phyloP scores from a whole-genome alignment of 2,888 invertebrate species.

The Megamerina dolium region DNA sequence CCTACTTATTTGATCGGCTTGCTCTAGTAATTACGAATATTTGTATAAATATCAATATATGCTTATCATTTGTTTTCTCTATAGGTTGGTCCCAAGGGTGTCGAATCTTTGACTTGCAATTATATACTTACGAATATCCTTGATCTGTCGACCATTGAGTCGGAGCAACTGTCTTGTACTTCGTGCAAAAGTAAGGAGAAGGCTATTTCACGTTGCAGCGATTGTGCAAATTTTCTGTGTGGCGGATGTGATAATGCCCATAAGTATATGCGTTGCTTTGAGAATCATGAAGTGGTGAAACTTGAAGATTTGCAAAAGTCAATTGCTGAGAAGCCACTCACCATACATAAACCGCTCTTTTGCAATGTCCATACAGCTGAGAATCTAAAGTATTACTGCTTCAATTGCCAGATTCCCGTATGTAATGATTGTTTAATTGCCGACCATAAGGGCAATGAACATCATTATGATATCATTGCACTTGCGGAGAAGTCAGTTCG shows the following conservation, averaged over 20 bases:
- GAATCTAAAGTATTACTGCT: slow-evolving; percentile 81
- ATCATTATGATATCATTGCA: slow-evolving; percentile 75
- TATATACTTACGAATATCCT: slow-evolving; percentile 80
- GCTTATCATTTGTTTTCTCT: too few species aligned
- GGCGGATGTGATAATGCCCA: slow-evolving; percentile 92
- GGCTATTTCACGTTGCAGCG: slow-evolving; percentile 88
- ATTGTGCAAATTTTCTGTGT: slow-evolving; percentile 91
- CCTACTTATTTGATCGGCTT: too few species aligned
- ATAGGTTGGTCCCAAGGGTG: slow-evolving; percentile 68
- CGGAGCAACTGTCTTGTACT: slow-evolving; percentile 70
- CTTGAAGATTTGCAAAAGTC: slow-evolving; percentile 79
- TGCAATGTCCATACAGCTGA: slow-evolving; percentile 77
- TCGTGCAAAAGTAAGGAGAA: slow-evolving; percentile 94
- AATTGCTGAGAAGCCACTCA: slow-evolving; percentile 59
- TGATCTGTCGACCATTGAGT: slow-evolving; percentile 73
- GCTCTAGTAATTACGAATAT: too few species aligned
- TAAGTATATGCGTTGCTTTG: slow-evolving; percentile 94
- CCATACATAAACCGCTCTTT: slow-evolving; percentile 83
- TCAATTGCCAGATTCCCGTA: slow-evolving; percentile 76
- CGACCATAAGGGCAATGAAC: slow-evolving; percentile 76
- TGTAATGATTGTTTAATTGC: slow-evolving; percentile 81
- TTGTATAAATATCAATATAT: too few species aligned
- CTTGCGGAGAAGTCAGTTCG: slow-evolving; percentile 74
- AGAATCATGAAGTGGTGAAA: slow-evolving; percentile 85
- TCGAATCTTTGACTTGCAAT: slow-evolving; percentile 76